Base-by-base conservation (phyloP, 2,797 vertebrate species). In the Sciurus carolinensis region DNA sequence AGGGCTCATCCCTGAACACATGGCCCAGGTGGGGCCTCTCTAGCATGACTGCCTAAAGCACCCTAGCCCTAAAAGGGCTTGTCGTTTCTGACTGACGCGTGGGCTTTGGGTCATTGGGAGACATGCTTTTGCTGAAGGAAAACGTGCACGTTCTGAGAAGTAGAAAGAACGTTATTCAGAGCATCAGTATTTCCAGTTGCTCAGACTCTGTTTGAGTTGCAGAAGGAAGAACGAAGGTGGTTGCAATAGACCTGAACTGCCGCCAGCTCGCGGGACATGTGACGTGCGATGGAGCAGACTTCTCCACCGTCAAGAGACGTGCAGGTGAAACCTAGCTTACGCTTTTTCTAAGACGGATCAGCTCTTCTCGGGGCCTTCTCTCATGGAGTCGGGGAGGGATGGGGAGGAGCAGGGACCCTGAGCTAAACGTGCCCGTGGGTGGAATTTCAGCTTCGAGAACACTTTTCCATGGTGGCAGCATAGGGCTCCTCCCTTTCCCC, bases 171-270 rank as follows among this genome's bases (percentile, higher is more conserved):
- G 4, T 39, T 39, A 39, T 72, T 89, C 47, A 59, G 57, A 64
- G 9, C n/a, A 66, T 67, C 30, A 44, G 71, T n/a, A 81, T 67
- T 72, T 52, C 39, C 44, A n/a, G 39, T 47, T 73, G 3, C 66
- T 72, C 76, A 18, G 57, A 84, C 87, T 71, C 59, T 52, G 52
- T 39, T 15, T 12, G 93, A 66, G 50, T 39, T 87, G n/a, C 30
- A 87, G 57, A 89, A 89, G 59, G 33, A 94, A 69, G n/a, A 80
- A 33, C 36, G 24, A 73, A 83, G 93, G 76, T 39, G 39, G 39
- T 39, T 39, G 39, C 67, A 87, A 42, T 57, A 67, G 75, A 42
- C 5, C 52, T 24, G 59, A 76, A 79, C 59, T 44, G 39, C 3
- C 59, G 33, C 1, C 14, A 5, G 66, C 54, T 73, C 71, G 4